Conservation (phyloP, 1,140 invertebrate genomes). For the Anastatus disparis region DNA sequence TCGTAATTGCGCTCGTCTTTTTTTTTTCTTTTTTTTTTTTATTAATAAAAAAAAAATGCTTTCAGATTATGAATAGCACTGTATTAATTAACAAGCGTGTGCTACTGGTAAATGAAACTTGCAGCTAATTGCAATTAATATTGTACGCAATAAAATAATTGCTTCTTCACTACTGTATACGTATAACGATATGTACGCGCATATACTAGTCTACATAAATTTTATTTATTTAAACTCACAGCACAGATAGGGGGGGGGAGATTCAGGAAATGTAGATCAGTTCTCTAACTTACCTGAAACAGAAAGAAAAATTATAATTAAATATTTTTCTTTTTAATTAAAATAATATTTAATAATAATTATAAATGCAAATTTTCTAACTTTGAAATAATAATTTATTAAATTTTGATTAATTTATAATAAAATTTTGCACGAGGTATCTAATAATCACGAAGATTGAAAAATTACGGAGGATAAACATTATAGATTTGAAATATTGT, state of each 20-base stretch:
- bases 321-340: too few relatives aligned
- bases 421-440: too few relatives aligned
- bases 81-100: not conserved
- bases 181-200: not conserved
- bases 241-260: not conserved
- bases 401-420: too few relatives aligned
- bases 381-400: too few relatives aligned
- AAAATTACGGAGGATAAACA: conserved; percentile 46
- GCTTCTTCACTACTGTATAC: too few relatives aligned
- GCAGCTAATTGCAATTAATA: not conserved
- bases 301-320: conserved; percentile 9
- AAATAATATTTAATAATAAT: too few relatives aligned
- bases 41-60: not conserved
- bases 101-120: not conserved
- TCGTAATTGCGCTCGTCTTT: too few relatives aligned
- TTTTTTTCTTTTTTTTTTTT: too few relatives aligned
- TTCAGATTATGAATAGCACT: not conserved
- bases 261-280: not conserved
- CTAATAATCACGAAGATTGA: too few relatives aligned
- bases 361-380: too few relatives aligned
- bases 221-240: conserved; percentile 10
- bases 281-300: conserved; percentile 15
- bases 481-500: conserved; percentile 58
- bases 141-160: not conserved
- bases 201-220: conserved; percentile 1